Evolutionary conservation across 2,888 invertebrate genomes (phyloP).

Genomic region (Athrips mouffetella): DNA sequence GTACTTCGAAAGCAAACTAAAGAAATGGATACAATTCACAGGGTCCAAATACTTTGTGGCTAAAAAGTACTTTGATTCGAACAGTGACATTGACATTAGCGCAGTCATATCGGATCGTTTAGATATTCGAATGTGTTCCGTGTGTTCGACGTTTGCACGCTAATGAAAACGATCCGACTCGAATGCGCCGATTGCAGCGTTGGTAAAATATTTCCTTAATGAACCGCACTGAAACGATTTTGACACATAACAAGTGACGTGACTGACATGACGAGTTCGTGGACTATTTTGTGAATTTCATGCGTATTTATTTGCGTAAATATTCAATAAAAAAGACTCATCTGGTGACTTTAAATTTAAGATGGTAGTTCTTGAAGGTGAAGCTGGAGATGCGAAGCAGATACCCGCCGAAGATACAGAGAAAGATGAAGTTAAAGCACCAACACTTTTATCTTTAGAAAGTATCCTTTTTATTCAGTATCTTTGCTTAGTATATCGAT

Average conservation of each 20-base stretch:
- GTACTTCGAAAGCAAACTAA: no score
- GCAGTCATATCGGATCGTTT: no score
- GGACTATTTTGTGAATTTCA: neutral
- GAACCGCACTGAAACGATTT: neutral
- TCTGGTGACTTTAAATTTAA: constrained; percentile 12
- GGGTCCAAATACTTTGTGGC: no score
- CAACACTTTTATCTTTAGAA: constrained; percentile 70
- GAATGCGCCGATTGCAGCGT: no score
- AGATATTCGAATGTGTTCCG: no score
- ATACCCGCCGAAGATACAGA: constrained; percentile 46
- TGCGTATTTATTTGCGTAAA: neutral
- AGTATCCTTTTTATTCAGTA: constrained; percentile 72
- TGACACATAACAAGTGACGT: constrained; percentile 11
- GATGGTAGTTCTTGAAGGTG: constrained; percentile 65
- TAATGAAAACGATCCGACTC: no score
- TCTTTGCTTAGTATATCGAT: neutral
- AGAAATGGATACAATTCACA: no score
- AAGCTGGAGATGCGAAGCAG: constrained; percentile 57
- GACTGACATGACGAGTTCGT: constrained; percentile 2
- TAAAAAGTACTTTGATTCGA: no score
- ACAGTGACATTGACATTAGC: no score
- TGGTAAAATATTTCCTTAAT: no score
- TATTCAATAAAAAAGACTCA: neutral
- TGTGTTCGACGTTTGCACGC: no score
- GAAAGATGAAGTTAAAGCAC: constrained; percentile 54